Conservation (phyloP, 2,888 invertebrate species). For the Drosophila paracracens region DNA sequence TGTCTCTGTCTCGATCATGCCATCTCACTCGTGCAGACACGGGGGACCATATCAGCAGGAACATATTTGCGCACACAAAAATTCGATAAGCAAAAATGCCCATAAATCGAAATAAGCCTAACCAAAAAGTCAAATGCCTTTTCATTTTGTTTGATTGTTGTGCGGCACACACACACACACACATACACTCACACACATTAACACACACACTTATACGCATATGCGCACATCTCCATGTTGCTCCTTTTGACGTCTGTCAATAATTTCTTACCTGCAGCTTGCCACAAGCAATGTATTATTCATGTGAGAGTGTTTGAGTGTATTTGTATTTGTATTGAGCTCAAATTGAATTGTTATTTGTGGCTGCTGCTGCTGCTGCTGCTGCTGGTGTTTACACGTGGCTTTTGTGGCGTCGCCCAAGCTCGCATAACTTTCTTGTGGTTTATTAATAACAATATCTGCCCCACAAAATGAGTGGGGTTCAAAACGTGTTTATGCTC, state of each 20-base stretch:
- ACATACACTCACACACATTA: not conserved
- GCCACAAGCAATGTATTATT: conserved; percentile 63
- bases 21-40: conserved; percentile 20
- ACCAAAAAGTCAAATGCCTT: conserved; percentile 69
- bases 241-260: conserved; percentile 59
- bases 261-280: conserved; percentile 58
- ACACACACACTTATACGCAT: not conserved
- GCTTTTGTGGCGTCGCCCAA: conserved; percentile 29
- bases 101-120: conserved; percentile 70
- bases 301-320: conserved; percentile 39
- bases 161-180: conserved; percentile 30
- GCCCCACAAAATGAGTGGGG: conserved; percentile 21
- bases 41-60: conserved; percentile 11
- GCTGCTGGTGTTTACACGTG: conserved; percentile 48
- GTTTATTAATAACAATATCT: conserved; percentile 42
- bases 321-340: conserved; percentile 68
- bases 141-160: conserved; percentile 67
- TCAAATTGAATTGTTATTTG: conserved; percentile 76
- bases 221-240: conserved; percentile 16
- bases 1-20: not conserved
- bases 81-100: conserved; percentile 60
- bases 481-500: conserved; percentile 67
- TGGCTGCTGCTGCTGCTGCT: conserved; percentile 21
- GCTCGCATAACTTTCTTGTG: conserved; percentile 34
- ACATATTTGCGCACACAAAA: conserved; percentile 50